Percentiles rank a stretch among this genome's conserved stretches.
Evolutionary conservation across 1,140 invertebrate genomes (phyloP).

Genomic region (Eubasilissa regina): DNA sequence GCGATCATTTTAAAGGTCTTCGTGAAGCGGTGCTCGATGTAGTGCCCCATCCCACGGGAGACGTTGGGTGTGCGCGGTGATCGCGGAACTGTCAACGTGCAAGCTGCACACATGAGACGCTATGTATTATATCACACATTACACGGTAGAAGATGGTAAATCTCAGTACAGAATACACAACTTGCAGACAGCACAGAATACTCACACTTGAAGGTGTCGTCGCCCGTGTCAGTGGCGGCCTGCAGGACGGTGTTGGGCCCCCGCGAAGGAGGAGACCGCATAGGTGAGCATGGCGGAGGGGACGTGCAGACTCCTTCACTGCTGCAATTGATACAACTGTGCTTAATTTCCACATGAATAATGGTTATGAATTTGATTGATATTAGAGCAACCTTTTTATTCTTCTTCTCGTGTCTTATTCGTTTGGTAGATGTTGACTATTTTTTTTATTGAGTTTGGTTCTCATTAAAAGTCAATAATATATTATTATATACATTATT

Average conservation of each 20-base stretch:
- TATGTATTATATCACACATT: background rate
- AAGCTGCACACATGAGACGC: slow-evolving; percentile 34
- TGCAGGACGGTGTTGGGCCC: slow-evolving; percentile 53
- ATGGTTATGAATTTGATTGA: too few relatives aligned
- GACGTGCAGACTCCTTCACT: slow-evolving; percentile 70
- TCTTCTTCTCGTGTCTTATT: too few relatives aligned
- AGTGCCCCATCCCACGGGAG: slow-evolving; percentile 87
- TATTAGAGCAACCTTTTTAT: too few relatives aligned
- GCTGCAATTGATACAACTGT: slow-evolving; percentile 2
- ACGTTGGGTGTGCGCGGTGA: slow-evolving; percentile 83
- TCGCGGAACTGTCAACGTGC: slow-evolving; percentile 79
- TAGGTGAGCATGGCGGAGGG: slow-evolving; percentile 71
- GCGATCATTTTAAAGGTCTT: slow-evolving; percentile 91
- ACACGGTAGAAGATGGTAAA: background rate
- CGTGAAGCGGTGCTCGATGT: slow-evolving; percentile 92
- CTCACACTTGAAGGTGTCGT: slow-evolving; percentile 73
- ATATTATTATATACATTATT: too few relatives aligned
- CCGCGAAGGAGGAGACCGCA: slow-evolving; percentile 78
- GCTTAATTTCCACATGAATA: background rate
- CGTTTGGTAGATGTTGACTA: too few relatives aligned
- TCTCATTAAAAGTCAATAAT: too few relatives aligned
- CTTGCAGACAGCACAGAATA: too few relatives aligned
- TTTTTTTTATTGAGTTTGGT: too few relatives aligned
- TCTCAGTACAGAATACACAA: background rate
- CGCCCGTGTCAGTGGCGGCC: slow-evolving; percentile 66